phyloP scores from a whole-genome alignment of 2,888 invertebrate species.

The Spisula subtruncata region DNA sequence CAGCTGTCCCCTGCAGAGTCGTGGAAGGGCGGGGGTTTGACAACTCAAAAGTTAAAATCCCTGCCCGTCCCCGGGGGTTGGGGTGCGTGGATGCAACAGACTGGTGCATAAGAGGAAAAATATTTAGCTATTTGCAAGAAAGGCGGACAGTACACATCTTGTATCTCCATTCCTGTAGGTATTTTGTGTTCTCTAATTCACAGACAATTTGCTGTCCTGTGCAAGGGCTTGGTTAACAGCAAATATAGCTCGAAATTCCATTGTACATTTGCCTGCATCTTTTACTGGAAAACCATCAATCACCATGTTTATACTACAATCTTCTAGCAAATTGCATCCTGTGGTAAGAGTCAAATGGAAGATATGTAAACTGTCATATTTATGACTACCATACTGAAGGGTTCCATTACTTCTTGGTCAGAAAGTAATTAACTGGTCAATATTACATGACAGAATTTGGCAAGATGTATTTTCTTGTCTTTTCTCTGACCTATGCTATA shows the following conservation, averaged over 20 bases:
- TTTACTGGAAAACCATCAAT: neutral
- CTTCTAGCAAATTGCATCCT: neutral
- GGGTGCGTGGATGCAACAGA: too few species aligned
- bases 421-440: slow-evolving; percentile 18
- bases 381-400: neutral
- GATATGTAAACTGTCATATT: slow-evolving; percentile 5
- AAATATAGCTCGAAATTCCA: too few species aligned
- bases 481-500: neutral
- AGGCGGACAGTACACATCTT: neutral
- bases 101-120: too few species aligned
- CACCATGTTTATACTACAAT: neutral
- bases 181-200: neutral
- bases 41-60: too few species aligned
- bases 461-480: slow-evolving; percentile 13
- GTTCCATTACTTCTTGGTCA: neutral
- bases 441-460: slow-evolving; percentile 4
- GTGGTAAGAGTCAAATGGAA: neutral
- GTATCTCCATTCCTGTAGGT: neutral
- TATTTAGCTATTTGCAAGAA: neutral
- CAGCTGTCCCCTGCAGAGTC: too few species aligned
- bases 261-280: neutral
- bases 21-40: too few species aligned
- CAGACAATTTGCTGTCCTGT: neutral
- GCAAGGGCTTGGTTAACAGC: neutral
- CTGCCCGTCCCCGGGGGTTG: too few species aligned